These are phyloP conservation scores for Pristionchus mayeri DNA, from an alignment of 2,888 invertebrate genomes.

Conservation along the genomic window DNA sequence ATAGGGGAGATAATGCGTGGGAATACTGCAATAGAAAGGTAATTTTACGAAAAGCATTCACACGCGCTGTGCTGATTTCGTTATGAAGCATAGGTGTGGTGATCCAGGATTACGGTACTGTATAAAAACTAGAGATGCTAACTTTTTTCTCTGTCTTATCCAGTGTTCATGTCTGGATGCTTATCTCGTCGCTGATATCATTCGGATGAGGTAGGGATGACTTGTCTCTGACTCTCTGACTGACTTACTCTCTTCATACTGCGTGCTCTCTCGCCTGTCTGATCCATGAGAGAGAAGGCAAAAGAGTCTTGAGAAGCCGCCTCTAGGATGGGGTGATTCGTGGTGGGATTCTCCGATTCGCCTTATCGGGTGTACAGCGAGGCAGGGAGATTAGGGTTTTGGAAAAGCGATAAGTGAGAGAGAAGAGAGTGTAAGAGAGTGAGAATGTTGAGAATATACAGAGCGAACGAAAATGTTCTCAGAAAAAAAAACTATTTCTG, in stretches of 20 bases:
- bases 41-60: too few species aligned
- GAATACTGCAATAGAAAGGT: not conserved
- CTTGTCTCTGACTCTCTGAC: not conserved
- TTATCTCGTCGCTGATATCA: not conserved
- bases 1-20: not conserved
- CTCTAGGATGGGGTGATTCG: constrained; percentile 12
- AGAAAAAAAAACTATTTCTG: too few species aligned
- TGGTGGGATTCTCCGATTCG: not conserved
- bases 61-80: too few species aligned
- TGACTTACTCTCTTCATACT: too few species aligned
- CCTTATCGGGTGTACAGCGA: not conserved
- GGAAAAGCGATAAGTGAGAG: constrained; percentile 1
- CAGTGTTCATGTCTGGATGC: not conserved
- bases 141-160: too few species aligned
- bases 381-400: not conserved
- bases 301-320: too few species aligned
- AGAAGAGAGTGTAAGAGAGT: not conserved
- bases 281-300: not conserved
- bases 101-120: too few species aligned
- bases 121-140: too few species aligned
- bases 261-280: too few species aligned
- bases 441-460: too few species aligned
- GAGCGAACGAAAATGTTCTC: too few species aligned
- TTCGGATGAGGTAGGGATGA: not conserved
- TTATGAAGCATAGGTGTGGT: not conserved